Evolutionary conservation across 2,113 vertebrate genomes (phyloP).

Genomic region (Hypocryptadius cinnamomeus): DNA sequence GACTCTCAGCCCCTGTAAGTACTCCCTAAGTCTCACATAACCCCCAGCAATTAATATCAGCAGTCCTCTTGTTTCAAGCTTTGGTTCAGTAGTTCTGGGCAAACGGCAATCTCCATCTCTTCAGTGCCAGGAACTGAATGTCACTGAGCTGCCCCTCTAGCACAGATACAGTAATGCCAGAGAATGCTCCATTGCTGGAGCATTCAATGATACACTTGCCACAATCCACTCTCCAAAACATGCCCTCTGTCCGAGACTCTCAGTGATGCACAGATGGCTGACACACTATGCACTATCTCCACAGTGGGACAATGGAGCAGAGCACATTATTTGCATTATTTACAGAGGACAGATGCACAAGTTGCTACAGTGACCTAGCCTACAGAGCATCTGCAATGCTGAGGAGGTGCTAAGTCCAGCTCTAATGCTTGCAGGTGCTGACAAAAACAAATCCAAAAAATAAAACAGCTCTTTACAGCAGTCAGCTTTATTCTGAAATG

Average conservation of each 20-base stretch:
- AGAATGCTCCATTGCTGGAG: background rate
- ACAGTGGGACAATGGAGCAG: background rate
- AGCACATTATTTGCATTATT: background rate
- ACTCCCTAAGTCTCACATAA: background rate
- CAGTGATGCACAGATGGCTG: background rate
- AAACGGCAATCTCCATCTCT: background rate
- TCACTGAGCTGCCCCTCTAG: background rate
- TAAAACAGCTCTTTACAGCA: background rate
- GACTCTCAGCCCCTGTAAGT: background rate
- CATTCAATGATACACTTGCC: background rate
- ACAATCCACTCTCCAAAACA: background rate
- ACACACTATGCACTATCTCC: background rate
- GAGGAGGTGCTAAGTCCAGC: background rate
- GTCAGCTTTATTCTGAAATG: background rate
- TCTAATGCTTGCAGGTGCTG: background rate
- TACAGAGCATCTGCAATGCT: background rate
- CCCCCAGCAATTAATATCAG: background rate
- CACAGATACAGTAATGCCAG: background rate
- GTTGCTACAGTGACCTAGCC: background rate
- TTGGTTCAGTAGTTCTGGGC: background rate
- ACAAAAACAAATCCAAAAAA: background rate
- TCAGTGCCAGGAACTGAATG: background rate
- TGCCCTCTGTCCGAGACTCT: background rate
- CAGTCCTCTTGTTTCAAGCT: background rate
- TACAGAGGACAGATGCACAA: constrained; percentile 34